Percentiles rank a stretch among this genome's conserved stretches.
Conservation (phyloP, 2,888 invertebrate genomes). For the Teleiodes luculella region DNA sequence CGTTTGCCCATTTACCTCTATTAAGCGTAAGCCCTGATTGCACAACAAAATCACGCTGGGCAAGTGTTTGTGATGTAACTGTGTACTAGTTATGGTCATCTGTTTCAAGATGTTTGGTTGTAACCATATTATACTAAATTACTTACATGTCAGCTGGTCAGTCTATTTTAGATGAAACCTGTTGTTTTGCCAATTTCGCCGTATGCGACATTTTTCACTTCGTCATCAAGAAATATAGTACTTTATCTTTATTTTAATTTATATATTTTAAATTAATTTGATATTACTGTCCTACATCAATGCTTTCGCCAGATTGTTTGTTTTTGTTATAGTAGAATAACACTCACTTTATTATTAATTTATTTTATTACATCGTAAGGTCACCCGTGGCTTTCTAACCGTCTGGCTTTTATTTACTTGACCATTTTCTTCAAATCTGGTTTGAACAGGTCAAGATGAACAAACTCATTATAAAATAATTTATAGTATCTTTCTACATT, state of each 20-base stretch:
- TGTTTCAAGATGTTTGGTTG: constrained; percentile 9
- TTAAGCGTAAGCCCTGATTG: constrained; percentile 17
- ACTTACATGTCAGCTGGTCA: background rate
- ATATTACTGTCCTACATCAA: too few species aligned
- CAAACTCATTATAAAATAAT: background rate
- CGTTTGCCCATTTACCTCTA: constrained; percentile 16
- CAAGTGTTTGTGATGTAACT: constrained; percentile 15
- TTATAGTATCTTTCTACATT: background rate
- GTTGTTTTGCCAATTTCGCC: too few species aligned
- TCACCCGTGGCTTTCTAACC: background rate
- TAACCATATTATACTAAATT: background rate
- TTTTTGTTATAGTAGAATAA: too few species aligned
- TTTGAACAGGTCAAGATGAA: background rate
- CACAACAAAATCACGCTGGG: constrained; percentile 13
- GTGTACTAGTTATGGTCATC: constrained; percentile 6
- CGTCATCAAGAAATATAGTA: too few species aligned
- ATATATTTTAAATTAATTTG: too few species aligned
- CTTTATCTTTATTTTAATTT: too few species aligned
- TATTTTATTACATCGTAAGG: background rate
- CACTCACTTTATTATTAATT: background rate
- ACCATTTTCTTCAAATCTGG: background rate
- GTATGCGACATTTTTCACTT: too few species aligned
- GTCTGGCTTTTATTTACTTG: background rate
- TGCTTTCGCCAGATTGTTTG: too few species aligned
- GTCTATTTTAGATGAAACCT: too few species aligned